phyloP scores from a whole-genome alignment of 1,140 invertebrate species.

The Dryas iulia region DNA sequence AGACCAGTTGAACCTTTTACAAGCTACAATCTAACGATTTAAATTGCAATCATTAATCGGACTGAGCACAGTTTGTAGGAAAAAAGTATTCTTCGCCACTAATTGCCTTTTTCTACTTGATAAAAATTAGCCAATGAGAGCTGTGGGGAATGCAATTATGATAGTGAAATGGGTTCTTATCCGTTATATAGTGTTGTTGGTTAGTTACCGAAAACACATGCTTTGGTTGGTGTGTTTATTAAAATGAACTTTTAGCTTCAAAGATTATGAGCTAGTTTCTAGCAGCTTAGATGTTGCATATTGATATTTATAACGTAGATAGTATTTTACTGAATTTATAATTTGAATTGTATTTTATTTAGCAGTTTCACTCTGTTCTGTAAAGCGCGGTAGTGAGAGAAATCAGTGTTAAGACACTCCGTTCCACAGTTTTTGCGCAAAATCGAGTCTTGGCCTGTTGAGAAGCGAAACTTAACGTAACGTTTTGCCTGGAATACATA shows the following conservation, averaged over 20 bases:
- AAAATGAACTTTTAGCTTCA: background rate
- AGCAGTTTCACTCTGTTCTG: too few species aligned
- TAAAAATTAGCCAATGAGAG: conserved; percentile 34
- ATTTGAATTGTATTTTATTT: too few species aligned
- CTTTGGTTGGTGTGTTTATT: background rate
- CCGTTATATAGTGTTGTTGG: background rate
- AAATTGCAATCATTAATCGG: conserved; percentile 35
- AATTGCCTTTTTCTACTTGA: conserved; percentile 38
- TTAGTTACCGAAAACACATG: conserved; percentile 1
- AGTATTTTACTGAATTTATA: too few species aligned
- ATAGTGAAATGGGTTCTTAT: conserved; percentile 5
- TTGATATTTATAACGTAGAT: background rate
- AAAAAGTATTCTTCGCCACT: conserved; percentile 34
- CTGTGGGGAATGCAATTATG: conserved; percentile 36
- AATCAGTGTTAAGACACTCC: too few species aligned
- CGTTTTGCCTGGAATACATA: too few species aligned
- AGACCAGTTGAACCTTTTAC: conserved; percentile 33
- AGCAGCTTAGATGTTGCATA: background rate
- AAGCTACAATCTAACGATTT: conserved; percentile 38
- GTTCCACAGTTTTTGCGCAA: too few species aligned
- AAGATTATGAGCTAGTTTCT: conserved; percentile 1
- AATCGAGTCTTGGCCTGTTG: too few species aligned
- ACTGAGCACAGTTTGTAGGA: conserved; percentile 24
- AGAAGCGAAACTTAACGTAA: too few species aligned
- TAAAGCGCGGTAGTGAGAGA: too few species aligned